Percentiles rank a stretch among this genome's conserved stretches.
phyloP scores from a whole-genome alignment of 2,797 vertebrate genomes.

The Prionace glauca region DNA sequence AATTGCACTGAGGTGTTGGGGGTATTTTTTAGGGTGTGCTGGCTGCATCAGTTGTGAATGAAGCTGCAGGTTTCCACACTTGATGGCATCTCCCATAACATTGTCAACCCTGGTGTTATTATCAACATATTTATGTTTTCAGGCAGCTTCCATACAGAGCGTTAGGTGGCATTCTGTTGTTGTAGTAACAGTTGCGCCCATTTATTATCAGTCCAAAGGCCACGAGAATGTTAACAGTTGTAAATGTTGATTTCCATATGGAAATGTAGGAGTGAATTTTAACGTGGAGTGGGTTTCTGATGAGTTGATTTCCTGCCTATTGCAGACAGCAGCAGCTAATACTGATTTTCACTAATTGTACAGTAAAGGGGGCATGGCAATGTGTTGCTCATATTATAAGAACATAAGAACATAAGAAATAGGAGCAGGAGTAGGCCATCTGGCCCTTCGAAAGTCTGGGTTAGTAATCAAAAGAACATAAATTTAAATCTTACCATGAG shows the following conservation, averaged over 20 bases:
- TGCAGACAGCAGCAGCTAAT: neutral
- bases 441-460: neutral
- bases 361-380: neutral
- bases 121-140: too few relatives aligned
- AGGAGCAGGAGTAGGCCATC: too few relatives aligned
- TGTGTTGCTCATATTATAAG: neutral
- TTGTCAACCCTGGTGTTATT: too few relatives aligned
- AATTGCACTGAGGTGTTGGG: too few relatives aligned
- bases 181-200: neutral
- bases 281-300: neutral
- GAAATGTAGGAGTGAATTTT: neutral
- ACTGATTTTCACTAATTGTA: neutral
- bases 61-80: too few relatives aligned
- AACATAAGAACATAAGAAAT: too few relatives aligned
- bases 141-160: neutral
- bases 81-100: too few relatives aligned
- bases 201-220: neutral
- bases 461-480: neutral
- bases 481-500: neutral
- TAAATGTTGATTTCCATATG: neutral
- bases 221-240: neutral
- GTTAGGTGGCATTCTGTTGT: neutral
- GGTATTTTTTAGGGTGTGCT: too few relatives aligned
- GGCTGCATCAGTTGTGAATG: too few relatives aligned
- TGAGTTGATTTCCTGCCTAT: neutral